A percentile compares a stretch with the other conserved stretches of the same genome.
These are phyloP conservation scores for Stramonita haemastoma DNA, from an alignment of 2,888 invertebrate genomes.

Conservation along the genomic window DNA sequence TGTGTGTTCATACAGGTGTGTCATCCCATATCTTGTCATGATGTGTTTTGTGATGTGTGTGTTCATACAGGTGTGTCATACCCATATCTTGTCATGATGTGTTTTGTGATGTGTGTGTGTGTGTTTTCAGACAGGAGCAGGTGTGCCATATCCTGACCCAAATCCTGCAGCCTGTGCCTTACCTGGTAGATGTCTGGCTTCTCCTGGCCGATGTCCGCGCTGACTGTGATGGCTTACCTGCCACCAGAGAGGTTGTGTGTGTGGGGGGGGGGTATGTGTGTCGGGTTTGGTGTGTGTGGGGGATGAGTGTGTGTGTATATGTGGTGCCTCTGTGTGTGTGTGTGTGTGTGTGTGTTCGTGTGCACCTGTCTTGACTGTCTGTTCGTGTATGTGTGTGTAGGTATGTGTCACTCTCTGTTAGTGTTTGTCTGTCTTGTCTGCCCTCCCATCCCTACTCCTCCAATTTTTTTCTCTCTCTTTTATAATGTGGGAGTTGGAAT, in stretches of 20 bases:
- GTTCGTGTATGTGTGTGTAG: neutral
- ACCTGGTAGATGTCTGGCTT: constrained; percentile 64
- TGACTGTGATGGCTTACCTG: constrained; percentile 52
- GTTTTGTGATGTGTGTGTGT: too few species aligned
- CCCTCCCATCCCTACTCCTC: too few species aligned
- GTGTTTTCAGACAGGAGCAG: too few species aligned
- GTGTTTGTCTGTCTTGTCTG: neutral
- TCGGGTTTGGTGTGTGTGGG: too few species aligned
- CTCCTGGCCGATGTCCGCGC: constrained; percentile 65
- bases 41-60: too few species aligned
- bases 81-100: too few species aligned
- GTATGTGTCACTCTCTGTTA: neutral
- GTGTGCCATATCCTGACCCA: constrained; percentile 40
- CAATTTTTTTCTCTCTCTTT: too few species aligned
- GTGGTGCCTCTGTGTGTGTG: neutral
- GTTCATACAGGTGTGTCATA: too few species aligned
- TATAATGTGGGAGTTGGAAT: too few species aligned
- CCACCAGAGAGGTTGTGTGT: constrained; percentile 37
- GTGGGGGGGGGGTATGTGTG: too few species aligned
- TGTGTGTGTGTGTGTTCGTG: neutral
- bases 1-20: too few species aligned
- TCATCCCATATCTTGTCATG: too few species aligned
- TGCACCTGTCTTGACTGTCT: neutral
- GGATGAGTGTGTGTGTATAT: neutral
- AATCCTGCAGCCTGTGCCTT: constrained; percentile 57